Evolutionary conservation across 2,113 vertebrate genomes (phyloP).

Genomic region (Plectropomus leopardus): DNA sequence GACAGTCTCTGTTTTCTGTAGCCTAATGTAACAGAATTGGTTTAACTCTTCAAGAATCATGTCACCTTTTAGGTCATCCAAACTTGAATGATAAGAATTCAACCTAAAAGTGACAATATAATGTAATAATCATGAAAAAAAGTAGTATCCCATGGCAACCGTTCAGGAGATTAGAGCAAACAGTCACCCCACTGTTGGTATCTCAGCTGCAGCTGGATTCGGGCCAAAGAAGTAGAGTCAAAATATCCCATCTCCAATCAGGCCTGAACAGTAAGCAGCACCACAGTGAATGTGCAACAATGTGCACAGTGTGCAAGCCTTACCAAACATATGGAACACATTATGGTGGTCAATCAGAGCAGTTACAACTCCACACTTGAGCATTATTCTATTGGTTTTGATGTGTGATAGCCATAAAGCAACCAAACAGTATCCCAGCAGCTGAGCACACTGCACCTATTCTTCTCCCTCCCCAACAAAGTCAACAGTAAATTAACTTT

Average conservation of each 20-base stretch:
- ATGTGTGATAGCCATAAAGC: conserved; percentile 52
- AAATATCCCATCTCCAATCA: conserved; percentile 47
- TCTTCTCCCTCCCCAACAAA: conserved; percentile 56
- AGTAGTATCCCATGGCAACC: background rate
- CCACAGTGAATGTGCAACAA: conserved; percentile 44
- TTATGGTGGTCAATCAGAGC: conserved; percentile 66
- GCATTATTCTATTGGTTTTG: conserved; percentile 59
- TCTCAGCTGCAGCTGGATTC: conserved; percentile 27
- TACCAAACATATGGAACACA: conserved; percentile 65
- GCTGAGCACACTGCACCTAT: conserved; percentile 64
- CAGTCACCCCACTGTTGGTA: background rate
- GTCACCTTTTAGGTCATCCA: background rate
- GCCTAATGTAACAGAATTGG: too few relatives aligned
- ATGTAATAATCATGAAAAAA: background rate
- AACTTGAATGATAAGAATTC: background rate
- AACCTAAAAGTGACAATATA: background rate
- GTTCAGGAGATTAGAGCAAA: background rate
- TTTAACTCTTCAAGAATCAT: background rate
- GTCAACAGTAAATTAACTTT: conserved; percentile 56
- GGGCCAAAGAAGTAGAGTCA: conserved; percentile 8
- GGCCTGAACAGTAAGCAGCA: conserved; percentile 38
- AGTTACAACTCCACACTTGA: conserved; percentile 43
- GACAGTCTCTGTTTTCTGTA: too few relatives aligned
- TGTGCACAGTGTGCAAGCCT: conserved; percentile 24
- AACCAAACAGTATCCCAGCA: conserved; percentile 50